Evolutionary conservation across 2,888 invertebrate species (phyloP).

Genomic region (Troides aeacus): DNA sequence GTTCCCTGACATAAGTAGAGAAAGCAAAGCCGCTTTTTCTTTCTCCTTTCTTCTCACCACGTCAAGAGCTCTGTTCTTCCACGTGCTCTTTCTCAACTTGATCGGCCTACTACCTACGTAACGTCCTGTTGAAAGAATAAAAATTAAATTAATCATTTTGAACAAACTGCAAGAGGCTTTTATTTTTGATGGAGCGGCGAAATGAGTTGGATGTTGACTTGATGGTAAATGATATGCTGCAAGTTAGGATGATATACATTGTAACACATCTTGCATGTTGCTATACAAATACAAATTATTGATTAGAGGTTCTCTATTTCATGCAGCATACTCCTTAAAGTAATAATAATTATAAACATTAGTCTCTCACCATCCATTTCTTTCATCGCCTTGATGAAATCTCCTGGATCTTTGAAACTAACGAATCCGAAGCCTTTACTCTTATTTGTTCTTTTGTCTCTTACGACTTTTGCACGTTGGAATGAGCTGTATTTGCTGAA

Average conservation of each 20-base stretch:
- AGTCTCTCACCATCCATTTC: slow-evolving; percentile 96
- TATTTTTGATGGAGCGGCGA: no score
- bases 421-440: slow-evolving; percentile 99
- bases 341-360: slow-evolving; percentile 5
- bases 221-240: no score
- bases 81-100: slow-evolving; percentile 97
- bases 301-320: no score
- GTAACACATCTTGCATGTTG: no score
- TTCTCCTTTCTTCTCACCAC: slow-evolving; percentile 97
- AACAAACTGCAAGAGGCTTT: neutral
- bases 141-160: neutral
- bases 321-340: neutral
- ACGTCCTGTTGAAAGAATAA: slow-evolving; percentile 82
- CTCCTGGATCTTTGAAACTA: slow-evolving; percentile 98
- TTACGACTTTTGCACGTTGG: slow-evolving; percentile 94
- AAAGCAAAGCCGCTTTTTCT: slow-evolving; percentile 92
- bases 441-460: slow-evolving; percentile 98
- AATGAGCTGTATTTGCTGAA: slow-evolving; percentile 97
- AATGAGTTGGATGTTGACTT: no score
- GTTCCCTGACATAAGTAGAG: slow-evolving; percentile 82
- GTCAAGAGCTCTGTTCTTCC: slow-evolving; percentile 96
- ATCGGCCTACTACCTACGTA: slow-evolving; percentile 99
- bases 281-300: no score
- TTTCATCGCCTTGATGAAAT: slow-evolving; percentile 98
- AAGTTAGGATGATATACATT: no score